phyloP scores from a whole-genome alignment of 2,888 invertebrate species.

The Dascillus cervinus region DNA sequence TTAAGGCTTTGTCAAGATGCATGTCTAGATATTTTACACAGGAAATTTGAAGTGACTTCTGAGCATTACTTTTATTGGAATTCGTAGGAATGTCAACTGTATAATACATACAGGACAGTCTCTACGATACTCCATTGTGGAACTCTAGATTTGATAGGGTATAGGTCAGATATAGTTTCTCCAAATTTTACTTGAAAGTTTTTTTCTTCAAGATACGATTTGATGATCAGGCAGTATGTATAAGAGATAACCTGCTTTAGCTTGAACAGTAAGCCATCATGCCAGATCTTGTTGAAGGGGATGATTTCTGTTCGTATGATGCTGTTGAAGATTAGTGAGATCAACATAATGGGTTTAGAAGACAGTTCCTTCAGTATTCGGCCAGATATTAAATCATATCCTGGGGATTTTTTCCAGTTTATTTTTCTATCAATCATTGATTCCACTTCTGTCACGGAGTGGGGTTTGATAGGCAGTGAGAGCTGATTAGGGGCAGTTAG shows the following conservation, averaged over 20 bases:
- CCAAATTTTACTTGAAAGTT: too few species aligned
- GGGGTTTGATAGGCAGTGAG: too few species aligned
- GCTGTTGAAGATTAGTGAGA: slow-evolving; percentile 2
- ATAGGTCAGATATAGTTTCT: background rate
- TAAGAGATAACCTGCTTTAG: background rate
- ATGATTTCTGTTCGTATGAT: background rate
- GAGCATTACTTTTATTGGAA: too few species aligned
- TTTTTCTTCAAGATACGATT: slow-evolving; percentile 12
- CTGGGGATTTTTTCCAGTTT: slow-evolving; percentile 2
- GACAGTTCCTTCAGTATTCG: slow-evolving; percentile 3
- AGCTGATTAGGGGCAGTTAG: too few species aligned
- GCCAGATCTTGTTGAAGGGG: slow-evolving; percentile 3
- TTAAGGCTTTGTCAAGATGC: slow-evolving; percentile 10
- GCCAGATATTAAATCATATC: slow-evolving; percentile 3
- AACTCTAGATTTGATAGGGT: slow-evolving; percentile 10
- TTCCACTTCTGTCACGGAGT: background rate
- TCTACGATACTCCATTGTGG: slow-evolving; percentile 17
- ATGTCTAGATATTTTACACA: slow-evolving; percentile 14
- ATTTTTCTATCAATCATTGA: background rate
- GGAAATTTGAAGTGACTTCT: too few species aligned
- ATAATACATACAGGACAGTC: slow-evolving; percentile 15
- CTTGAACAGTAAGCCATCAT: slow-evolving; percentile 2
- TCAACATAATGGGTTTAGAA: slow-evolving; percentile 2
- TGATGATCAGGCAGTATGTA: slow-evolving; percentile 6
- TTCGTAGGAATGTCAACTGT: slow-evolving; percentile 16